Percentiles rank a stretch among this genome's conserved stretches.
These are phyloP conservation scores for Hozukius guyotensis DNA, from an alignment of 2,797 vertebrate species.

Conservation along the genomic window DNA sequence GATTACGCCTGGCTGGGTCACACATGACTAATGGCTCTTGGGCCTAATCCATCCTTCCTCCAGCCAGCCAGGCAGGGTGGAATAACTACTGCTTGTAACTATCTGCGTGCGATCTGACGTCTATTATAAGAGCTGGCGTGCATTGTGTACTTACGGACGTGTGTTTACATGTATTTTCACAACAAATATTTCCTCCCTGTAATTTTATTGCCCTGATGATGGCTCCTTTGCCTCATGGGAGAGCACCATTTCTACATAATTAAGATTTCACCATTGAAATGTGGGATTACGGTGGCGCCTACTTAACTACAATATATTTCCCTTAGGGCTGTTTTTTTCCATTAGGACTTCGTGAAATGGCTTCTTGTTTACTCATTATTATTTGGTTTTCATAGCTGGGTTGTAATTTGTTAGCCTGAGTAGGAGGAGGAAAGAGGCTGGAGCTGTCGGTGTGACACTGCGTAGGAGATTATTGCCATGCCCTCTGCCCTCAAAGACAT, in stretches of 20 bases:
- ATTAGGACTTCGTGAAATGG: constrained; percentile 66
- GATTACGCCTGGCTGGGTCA: constrained; percentile 74
- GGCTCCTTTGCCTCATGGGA: constrained; percentile 30
- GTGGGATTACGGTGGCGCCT: constrained; percentile 40
- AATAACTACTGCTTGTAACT: constrained; percentile 19
- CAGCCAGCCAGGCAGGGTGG: constrained; percentile 40
- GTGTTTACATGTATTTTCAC: constrained; percentile 36
- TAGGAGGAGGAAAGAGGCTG: constrained; percentile 36
- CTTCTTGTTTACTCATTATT: constrained; percentile 74
- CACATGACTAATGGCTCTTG: constrained; percentile 69
- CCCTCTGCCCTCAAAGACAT: constrained; percentile 41
- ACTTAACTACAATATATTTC: constrained; percentile 55
- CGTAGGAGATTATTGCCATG: constrained; percentile 43
- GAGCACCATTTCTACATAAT: constrained; percentile 65
- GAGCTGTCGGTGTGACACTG: constrained; percentile 9
- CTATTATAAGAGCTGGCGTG: not conserved
- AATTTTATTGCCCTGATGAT: constrained; percentile 44
- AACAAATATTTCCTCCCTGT: constrained; percentile 30
- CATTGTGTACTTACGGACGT: not conserved
- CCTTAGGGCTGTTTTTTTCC: constrained; percentile 50
- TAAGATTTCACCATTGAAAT: constrained; percentile 67
- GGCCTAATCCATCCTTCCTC: constrained; percentile 63
- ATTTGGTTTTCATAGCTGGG: constrained; percentile 52
- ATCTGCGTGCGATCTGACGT: constrained; percentile 23
- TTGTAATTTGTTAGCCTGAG: constrained; percentile 60